Evolutionary conservation across 92 coral and sea anemone genomes (phyloP), one percentile per base, ranked within the genome.

Genomic region (Meandrina meandrites): DNA sequence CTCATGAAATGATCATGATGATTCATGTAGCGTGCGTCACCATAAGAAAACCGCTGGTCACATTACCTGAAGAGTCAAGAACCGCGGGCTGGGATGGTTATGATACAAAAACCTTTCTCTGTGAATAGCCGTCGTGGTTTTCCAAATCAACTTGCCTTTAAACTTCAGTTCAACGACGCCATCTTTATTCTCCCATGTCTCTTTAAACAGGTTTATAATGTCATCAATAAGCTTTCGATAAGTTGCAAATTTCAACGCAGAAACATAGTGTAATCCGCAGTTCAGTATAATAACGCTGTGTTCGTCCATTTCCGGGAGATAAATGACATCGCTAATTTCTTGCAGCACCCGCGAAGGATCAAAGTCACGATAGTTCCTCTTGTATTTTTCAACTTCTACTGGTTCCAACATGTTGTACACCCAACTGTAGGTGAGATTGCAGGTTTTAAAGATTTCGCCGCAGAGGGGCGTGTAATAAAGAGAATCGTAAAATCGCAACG

Each of bases 201-300:
- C 92, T 58, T 87, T 82, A 32, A 93, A 71, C 71, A 94, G 57
- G 35, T 86, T 80, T n/a, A 93, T 83, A 27, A 96, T 90, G 40
- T 91, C 90, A 70, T 91, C 92, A 8, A 96, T 89, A 22, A 96
- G 91, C 56, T 74, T 89, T 30, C 86, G 90, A 78, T 95, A 96
- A 76, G 82, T 94, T n/a, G 95, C 87, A 84, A 96, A 96, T 50
- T 93, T 91, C 6, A 92, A 86, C 51, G 94, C 90, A 54, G 94
- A 95, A 1, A 94, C 98, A 36, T 93, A 94, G 72, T 94, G 98
- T 70, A 94, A 93, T 32, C 98, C 98, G 35, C 94, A 93, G 64
- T 97, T 97, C 14, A 97, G 68, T 21, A 97, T 85, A 51, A 97
- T 71, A n/a, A 97, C 98, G 53, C 99, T 97, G 51, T 97, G 90